These are phyloP conservation scores for Tetramorium bicarinatum DNA, from an alignment of 2,888 invertebrate genomes.

Conservation along the genomic window DNA sequence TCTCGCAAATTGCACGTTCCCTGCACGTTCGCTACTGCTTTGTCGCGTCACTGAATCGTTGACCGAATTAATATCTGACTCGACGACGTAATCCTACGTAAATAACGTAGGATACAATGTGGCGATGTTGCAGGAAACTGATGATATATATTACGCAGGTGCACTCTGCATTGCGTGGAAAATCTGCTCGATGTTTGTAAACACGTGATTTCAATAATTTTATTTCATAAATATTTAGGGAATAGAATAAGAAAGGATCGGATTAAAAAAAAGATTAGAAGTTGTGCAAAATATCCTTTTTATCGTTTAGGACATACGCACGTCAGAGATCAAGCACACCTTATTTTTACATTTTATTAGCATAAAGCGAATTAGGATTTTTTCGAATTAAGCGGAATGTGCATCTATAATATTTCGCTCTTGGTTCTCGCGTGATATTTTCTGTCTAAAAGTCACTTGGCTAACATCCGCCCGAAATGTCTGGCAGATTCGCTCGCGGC, in stretches of 20 bases:
- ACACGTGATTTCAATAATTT: background rate
- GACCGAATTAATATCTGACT: conserved; percentile 19
- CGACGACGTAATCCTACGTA: background rate
- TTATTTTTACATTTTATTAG: background rate
- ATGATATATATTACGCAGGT: conserved; percentile 10
- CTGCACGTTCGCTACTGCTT: conserved; percentile 15
- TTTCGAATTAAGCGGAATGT: background rate
- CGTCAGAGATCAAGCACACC: background rate
- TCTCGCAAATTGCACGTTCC: conserved; percentile 17
- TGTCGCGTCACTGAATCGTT: conserved; percentile 3
- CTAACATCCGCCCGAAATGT: background rate
- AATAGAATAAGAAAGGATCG: background rate
- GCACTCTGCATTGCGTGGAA: background rate
- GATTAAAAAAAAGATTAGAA: background rate
- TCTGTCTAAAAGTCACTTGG: background rate
- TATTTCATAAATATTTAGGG: background rate
- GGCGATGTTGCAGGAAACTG: background rate
- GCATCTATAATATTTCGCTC: background rate
- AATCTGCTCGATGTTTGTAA: background rate
- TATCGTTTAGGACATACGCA: background rate
- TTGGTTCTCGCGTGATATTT: conserved; percentile 28
- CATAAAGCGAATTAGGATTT: background rate
- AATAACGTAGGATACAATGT: conserved; percentile 19
- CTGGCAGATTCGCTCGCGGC: conserved; percentile 22
- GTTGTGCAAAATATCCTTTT: background rate